These are phyloP conservation scores for Dufourea novaeangliae DNA, from an alignment of 1,140 invertebrate genomes.

Conservation along the genomic window DNA sequence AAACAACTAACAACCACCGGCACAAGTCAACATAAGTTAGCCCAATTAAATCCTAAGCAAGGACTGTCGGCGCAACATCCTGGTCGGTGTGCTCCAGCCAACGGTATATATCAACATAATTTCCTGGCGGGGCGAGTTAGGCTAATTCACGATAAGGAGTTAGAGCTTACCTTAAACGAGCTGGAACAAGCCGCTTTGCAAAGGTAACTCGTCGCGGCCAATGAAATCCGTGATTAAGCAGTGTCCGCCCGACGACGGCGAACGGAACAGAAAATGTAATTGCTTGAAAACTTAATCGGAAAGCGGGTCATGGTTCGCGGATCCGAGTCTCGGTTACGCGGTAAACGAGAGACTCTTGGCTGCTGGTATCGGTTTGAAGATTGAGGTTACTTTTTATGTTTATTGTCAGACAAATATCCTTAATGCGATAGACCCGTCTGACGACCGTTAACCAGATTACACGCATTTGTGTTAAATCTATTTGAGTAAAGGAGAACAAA, in stretches of 20 bases:
- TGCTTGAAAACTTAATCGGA: constrained; percentile 33
- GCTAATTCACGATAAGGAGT: constrained; percentile 4
- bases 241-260: background rate
- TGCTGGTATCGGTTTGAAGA: background rate
- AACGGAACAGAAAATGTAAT: constrained; percentile 26
- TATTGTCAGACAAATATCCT: background rate
- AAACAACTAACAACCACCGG: too few relatives aligned
- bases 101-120: constrained; percentile 30
- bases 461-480: too few relatives aligned
- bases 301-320: background rate
- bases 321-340: constrained; percentile 33
- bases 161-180: constrained; percentile 17
- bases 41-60: constrained; percentile 21
- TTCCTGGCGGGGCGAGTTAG: constrained; percentile 11
- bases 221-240: constrained; percentile 27
- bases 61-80: background rate
- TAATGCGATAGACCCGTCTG: background rate
- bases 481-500: too few relatives aligned
- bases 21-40: background rate
- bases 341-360: constrained; percentile 17
- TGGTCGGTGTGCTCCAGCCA: background rate
- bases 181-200: constrained; percentile 12
- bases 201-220: constrained; percentile 3
- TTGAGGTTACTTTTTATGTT: background rate
- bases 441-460: too few relatives aligned